Evolutionary conservation across 2,888 invertebrate species (phyloP).

Genomic region (Cordilura impudica): DNA sequence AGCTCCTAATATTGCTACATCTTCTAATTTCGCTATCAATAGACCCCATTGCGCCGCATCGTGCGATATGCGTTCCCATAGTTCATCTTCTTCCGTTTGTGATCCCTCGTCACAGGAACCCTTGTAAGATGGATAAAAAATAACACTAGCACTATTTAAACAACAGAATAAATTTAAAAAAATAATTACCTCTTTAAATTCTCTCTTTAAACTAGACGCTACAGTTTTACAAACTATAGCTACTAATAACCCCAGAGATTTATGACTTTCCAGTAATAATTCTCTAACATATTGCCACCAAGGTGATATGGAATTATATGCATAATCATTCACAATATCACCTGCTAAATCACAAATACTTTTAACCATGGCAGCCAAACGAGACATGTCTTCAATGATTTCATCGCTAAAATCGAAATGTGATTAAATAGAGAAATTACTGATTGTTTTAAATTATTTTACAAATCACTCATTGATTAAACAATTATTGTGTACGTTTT

Average conservation of each 20-base stretch:
- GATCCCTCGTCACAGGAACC: conserved; percentile 76
- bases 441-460: not conserved
- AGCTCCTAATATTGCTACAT: conserved; percentile 86
- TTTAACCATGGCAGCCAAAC: conserved; percentile 83
- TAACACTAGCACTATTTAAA: not conserved
- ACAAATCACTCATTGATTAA: not conserved
- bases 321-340: conserved; percentile 79
- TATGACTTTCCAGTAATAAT: conserved; percentile 84
- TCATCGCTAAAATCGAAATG: conserved; percentile 70
- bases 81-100: conserved; percentile 78
- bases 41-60: conserved; percentile 93
- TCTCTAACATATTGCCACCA: conserved; percentile 92
- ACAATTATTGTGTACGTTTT: no score
- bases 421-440: not conserved
- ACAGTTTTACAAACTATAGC: conserved; percentile 90
- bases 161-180: not conserved
- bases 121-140: conserved; percentile 66
- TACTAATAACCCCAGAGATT: conserved; percentile 88
- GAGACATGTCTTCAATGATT: conserved; percentile 81
- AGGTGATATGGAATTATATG: conserved; percentile 84
- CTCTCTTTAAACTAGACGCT: conserved; percentile 77
- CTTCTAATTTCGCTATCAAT: conserved; percentile 92
- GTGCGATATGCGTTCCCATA: conserved; percentile 90
- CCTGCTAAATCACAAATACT: conserved; percentile 83
- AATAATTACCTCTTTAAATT: conserved; percentile 69